phyloP scores from a whole-genome alignment of 2,797 vertebrate species.

The Onychomys arenicola region DNA sequence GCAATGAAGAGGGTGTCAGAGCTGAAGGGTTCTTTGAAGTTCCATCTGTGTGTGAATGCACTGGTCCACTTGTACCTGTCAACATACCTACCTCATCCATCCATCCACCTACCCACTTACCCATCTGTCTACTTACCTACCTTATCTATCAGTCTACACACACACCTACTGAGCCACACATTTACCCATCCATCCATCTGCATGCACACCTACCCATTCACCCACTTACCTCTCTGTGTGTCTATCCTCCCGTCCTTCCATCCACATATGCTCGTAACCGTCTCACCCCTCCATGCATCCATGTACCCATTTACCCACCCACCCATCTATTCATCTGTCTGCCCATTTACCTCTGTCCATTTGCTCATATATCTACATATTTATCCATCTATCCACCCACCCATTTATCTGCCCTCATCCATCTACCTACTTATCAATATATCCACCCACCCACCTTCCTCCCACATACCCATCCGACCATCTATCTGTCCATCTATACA shows the following conservation, averaged over 20 bases:
- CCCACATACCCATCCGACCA: too few relatives aligned
- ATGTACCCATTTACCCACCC: neutral
- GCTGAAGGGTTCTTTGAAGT: neutral
- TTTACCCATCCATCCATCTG: too few relatives aligned
- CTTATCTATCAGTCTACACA: neutral
- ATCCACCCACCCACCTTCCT: too few relatives aligned
- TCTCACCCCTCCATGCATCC: neutral
- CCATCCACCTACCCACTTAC: neutral
- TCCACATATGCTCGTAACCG: accelerated
- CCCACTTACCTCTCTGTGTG: neutral
- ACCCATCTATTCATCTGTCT: neutral
- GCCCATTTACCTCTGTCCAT: neutral
- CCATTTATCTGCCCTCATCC: neutral
- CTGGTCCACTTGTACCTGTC: neutral
- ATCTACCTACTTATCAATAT: neutral
- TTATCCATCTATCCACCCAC: too few relatives aligned
- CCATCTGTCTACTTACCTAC: neutral
- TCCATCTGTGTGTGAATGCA: neutral
- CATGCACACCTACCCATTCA: neutral
- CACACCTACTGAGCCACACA: neutral
- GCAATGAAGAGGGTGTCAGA: neutral
- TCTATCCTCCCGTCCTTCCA: neutral
- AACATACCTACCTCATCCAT: neutral
- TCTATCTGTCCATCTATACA: too few relatives aligned
- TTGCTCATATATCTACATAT: neutral